Evolutionary conservation across 2,888 invertebrate genomes (phyloP).

Genomic region (Ophioninae sp.): DNA sequence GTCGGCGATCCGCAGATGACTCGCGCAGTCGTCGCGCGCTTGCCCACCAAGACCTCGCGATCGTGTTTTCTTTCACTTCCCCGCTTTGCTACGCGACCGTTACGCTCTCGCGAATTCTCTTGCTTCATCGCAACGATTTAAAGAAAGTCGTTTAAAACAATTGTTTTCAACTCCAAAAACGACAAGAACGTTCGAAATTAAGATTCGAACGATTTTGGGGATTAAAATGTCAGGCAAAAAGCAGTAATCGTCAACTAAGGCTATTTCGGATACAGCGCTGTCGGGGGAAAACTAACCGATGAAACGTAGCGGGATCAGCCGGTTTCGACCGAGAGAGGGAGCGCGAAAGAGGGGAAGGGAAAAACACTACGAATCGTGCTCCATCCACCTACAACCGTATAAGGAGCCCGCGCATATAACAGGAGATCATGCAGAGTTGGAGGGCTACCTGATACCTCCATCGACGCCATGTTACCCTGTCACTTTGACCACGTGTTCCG

Average conservation of each 20-base stretch:
- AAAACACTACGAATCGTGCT: constrained; percentile 61
- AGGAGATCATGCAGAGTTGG: constrained; percentile 68
- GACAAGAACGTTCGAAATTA: too few relatives aligned
- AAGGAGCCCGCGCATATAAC: constrained; percentile 80
- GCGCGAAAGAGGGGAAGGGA: constrained; percentile 45
- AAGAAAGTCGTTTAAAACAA: too few relatives aligned
- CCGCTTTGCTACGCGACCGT: constrained; percentile 8
- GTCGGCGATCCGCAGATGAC: constrained; percentile 79
- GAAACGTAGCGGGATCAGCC: constrained; percentile 22
- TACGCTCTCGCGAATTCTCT: constrained; percentile 10
- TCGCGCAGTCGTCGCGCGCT: constrained; percentile 77
- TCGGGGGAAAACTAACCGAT: background rate
- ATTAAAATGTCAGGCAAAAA: too few relatives aligned
- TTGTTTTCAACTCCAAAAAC: too few relatives aligned
- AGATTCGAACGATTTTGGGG: too few relatives aligned
- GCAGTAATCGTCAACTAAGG: too few relatives aligned
- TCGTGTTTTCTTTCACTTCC: constrained; percentile 35
- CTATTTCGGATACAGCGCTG: background rate
- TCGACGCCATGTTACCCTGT: constrained; percentile 68
- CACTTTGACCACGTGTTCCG: constrained; percentile 76
- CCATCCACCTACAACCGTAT: constrained; percentile 79
- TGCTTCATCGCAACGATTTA: too few relatives aligned
- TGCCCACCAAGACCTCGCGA: constrained; percentile 58
- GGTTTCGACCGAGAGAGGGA: constrained; percentile 10
- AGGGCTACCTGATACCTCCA: constrained; percentile 58